phyloP scores from a whole-genome alignment of 2,797 vertebrate species.

The Acanthurus lineatus region DNA sequence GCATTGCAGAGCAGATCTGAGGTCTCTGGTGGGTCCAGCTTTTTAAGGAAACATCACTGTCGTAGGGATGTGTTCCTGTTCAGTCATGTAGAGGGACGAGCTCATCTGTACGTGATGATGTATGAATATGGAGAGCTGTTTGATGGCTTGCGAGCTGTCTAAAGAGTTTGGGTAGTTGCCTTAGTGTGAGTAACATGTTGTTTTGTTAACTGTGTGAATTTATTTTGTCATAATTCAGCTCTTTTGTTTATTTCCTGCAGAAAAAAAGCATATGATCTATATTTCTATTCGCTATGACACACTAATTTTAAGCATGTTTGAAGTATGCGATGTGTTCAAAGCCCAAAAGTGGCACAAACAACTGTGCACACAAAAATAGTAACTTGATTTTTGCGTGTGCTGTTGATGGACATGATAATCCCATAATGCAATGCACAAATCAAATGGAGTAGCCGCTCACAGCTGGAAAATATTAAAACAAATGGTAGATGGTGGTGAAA shows the following conservation, averaged over 20 bases:
- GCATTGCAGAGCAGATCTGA: conserved; percentile 23
- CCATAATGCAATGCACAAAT: conserved; percentile 20
- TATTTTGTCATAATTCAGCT: not conserved
- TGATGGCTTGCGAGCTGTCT: not conserved
- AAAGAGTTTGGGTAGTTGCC: not conserved
- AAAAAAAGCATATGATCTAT: not conserved
- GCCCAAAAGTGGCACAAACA: not conserved
- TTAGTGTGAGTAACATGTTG: not conserved
- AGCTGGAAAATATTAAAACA: conserved; percentile 33
- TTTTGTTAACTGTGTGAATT: not conserved
- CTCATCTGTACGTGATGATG: conserved; percentile 17
- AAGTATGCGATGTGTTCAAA: not conserved
- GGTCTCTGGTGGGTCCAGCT: conserved; percentile 19
- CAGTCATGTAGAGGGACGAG: not conserved
- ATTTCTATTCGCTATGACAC: not conserved
- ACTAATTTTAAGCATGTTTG: not conserved
- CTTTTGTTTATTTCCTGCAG: not conserved
- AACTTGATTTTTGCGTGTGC: not conserved
- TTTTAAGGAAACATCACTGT: conserved; percentile 27
- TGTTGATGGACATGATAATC: conserved; percentile 19
- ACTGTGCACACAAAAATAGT: not conserved
- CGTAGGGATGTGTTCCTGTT: conserved; percentile 10
- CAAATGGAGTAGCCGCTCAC: conserved; percentile 8
- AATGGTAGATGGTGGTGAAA: conserved; percentile 29
- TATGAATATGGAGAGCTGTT: conserved; percentile 19